A percentile compares a stretch with the other conserved stretches of the same genome.
Evolutionary conservation across 2,113 vertebrate genomes (phyloP).

Genomic region (Caranx melampygus): DNA sequence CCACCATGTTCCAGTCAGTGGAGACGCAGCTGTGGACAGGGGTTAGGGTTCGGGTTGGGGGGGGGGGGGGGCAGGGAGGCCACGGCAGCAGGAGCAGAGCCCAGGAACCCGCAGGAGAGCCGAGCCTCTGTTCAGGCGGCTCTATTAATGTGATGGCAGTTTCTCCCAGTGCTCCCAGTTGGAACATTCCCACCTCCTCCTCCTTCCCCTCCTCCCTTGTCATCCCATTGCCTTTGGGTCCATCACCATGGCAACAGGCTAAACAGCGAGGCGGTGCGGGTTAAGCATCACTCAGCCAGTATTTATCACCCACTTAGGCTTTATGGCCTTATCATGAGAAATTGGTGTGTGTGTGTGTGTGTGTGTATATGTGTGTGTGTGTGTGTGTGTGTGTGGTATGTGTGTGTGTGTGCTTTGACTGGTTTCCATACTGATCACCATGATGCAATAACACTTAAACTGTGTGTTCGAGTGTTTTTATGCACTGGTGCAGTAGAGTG

Average conservation of each 20-base stretch:
- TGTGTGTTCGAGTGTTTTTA: background rate
- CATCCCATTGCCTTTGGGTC: background rate
- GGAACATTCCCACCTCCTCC: background rate
- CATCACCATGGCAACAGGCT: conserved; percentile 66
- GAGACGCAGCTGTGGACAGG: no score
- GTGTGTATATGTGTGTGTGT: conserved; percentile 4
- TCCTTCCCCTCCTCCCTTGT: background rate
- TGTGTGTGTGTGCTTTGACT: conserved; percentile 22
- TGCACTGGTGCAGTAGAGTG: no score
- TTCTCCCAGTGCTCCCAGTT: conserved; percentile 1
- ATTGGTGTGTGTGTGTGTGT: conserved; percentile 19
- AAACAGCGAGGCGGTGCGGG: conserved; percentile 54
- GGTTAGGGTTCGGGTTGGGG: no score
- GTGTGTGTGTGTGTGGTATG: background rate
- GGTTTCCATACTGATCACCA: background rate
- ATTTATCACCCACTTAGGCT: conserved; percentile 74
- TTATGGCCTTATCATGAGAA: conserved; percentile 65
- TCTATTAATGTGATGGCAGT: background rate
- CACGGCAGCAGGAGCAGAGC: no score
- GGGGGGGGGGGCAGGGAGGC: no score
- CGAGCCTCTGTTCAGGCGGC: background rate
- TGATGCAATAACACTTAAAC: conserved; percentile 20
- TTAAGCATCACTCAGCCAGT: conserved; percentile 64
- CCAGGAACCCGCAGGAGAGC: no score
- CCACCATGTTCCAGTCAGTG: no score